A percentile compares a stretch with the other conserved stretches of the same genome.
Conservation (phyloP, 1,140 invertebrate genomes). For the Habropoda laboriosa region DNA sequence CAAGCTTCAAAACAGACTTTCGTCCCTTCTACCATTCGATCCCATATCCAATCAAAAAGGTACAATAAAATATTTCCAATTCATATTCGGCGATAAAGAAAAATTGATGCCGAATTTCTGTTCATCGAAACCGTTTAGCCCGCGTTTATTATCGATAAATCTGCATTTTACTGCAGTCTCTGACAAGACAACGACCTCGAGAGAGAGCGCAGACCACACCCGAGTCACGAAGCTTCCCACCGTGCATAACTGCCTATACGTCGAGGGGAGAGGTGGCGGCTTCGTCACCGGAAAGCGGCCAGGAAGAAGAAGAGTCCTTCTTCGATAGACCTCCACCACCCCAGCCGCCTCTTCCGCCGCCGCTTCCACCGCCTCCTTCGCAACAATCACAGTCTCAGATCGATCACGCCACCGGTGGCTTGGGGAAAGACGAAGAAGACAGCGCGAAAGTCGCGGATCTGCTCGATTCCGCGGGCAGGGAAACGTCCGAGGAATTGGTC, state of each 20-base stretch:
- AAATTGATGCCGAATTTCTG: no score
- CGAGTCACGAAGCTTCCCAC: slow-evolving; percentile 78
- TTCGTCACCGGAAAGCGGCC: slow-evolving; percentile 54
- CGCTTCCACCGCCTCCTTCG: slow-evolving; percentile 51
- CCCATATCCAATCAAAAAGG: no score
- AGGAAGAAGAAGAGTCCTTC: slow-evolving; percentile 77
- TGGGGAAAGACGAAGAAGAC: slow-evolving; percentile 64
- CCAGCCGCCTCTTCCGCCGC: slow-evolving; percentile 51
- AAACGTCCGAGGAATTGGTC: slow-evolving; percentile 69
- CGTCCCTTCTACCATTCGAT: not conserved
- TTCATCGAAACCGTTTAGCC: no score
- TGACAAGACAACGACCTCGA: slow-evolving; percentile 73
- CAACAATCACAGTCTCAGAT: slow-evolving; percentile 66
- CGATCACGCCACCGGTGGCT: slow-evolving; percentile 56
- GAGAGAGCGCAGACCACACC: slow-evolving; percentile 70
- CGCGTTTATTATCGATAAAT: not conserved
- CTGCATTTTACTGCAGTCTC: slow-evolving; percentile 63
- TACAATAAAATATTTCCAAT: no score
- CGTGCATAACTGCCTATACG: slow-evolving; percentile 69
- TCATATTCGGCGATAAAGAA: no score
- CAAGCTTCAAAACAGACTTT: not conserved
- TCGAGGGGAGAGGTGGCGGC: slow-evolving; percentile 36
- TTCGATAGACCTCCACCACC: slow-evolving; percentile 73
- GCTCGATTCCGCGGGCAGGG: slow-evolving; percentile 48
- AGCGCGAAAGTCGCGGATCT: slow-evolving; percentile 52